Percentiles rank a stretch among this genome's conserved stretches.
These are phyloP conservation scores for Acyrthosiphon pisum DNA, from an alignment of 1,140 invertebrate species.

Conservation along the genomic window DNA sequence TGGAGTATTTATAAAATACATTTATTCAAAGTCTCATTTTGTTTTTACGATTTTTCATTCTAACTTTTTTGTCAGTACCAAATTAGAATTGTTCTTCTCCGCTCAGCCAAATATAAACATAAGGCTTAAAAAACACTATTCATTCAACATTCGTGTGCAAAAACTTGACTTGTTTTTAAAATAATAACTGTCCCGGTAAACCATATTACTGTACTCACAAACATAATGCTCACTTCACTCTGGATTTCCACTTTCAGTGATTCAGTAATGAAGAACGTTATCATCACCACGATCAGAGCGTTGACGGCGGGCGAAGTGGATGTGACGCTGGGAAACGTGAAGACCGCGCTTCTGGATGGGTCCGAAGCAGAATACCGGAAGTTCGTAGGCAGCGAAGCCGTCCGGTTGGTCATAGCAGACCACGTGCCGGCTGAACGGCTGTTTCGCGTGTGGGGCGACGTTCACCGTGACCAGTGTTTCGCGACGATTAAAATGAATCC, in stretches of 20 bases:
- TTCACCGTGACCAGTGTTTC: not conserved
- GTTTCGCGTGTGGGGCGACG: not conserved
- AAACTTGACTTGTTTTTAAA: not conserved
- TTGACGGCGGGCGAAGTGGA: not conserved
- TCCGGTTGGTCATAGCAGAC: not conserved
- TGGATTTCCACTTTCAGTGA: not conserved
- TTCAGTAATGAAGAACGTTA: not conserved
- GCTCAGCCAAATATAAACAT: not conserved
- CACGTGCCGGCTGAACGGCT: not conserved
- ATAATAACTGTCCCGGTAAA: not conserved
- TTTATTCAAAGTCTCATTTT: not conserved
- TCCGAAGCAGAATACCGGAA: not conserved
- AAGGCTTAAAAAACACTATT: not conserved
- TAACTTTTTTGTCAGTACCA: not conserved
- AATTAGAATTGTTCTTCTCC: not conserved
- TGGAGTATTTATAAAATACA: not conserved
- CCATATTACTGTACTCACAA: not conserved
- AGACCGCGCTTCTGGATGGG: slow-evolving; percentile 8
- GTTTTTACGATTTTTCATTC: not conserved
- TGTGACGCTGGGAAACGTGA: not conserved
- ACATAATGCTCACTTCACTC: not conserved
- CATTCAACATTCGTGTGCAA: not conserved
- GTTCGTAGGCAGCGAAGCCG: not conserved
- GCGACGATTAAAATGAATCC: not conserved
- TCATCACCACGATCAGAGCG: slow-evolving; percentile 1